A percentile compares a stretch with the other conserved stretches of the same genome.
These are phyloP conservation scores for Fragum fragum DNA, from an alignment of 2,888 invertebrate genomes.

Conservation along the genomic window DNA sequence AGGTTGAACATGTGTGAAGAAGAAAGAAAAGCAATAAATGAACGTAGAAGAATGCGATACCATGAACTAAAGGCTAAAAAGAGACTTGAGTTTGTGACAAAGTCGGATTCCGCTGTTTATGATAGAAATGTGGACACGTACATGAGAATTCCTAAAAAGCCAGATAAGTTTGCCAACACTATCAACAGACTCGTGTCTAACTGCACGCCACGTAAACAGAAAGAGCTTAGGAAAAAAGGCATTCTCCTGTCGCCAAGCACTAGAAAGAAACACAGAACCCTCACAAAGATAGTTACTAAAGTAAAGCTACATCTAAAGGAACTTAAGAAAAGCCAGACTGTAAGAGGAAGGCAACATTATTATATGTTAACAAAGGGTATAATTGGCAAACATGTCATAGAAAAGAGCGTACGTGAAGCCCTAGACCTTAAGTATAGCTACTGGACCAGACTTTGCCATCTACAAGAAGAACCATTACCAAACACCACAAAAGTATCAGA, in stretches of 20 bases:
- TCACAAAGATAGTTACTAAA: conserved; percentile 27
- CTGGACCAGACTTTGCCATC: conserved; percentile 7
- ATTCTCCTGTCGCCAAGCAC: conserved; percentile 4
- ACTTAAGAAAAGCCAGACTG: conserved; percentile 22
- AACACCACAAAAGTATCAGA: not conserved
- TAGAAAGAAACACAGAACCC: conserved; percentile 5
- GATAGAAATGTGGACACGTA: not conserved
- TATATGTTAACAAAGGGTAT: conserved; percentile 1
- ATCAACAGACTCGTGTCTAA: not conserved
- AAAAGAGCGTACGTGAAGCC: conserved; percentile 15
- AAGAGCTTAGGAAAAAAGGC: conserved; percentile 18
- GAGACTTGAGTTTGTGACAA: not conserved
- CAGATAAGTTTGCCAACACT: conserved; percentile 14
- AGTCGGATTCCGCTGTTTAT: not conserved
- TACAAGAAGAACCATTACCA: conserved; percentile 18
- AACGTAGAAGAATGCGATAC: conserved; percentile 8
- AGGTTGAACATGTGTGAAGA: conserved; percentile 13
- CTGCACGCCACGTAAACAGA: not conserved
- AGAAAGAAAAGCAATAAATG: not conserved
- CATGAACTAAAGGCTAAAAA: conserved; percentile 17
- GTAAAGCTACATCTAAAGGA: conserved; percentile 18
- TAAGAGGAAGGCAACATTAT: conserved; percentile 11
- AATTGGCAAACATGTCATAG: conserved; percentile 16
- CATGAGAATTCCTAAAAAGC: conserved; percentile 5
- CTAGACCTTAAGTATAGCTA: conserved; percentile 3